Evolutionary conservation across 2,113 vertebrate species (phyloP), one percentile per base, ranked within the genome.

Genomic region (Megaptera novaeangliae): DNA sequence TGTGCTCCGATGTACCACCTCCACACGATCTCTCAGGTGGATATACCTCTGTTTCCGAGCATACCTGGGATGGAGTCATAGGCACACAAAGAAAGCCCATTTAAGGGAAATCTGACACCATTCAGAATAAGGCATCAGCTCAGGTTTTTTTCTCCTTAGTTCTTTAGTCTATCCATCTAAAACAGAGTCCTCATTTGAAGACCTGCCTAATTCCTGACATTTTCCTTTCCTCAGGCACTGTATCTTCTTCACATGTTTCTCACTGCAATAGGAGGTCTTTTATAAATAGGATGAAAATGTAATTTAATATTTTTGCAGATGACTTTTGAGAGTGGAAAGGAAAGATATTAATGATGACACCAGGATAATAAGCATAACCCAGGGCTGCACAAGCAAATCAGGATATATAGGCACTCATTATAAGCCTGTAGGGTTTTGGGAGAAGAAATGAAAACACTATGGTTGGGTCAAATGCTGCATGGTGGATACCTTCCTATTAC

Each of bases 1-100:
- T 49, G 5, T 64, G 6, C 55, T 49, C 31, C 46, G 29, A 0
- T 10, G n/a, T 31, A 39, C 46, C 9, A 46, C 6, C 23, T 52
- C 17, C 39, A 27, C 15, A 2, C 0, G 15, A 21, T 14, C 3
- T 11, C 2, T 69, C 57, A 29, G 13, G 4, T 49, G 41, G 3
- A 34, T 29, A 55, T 11, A 69, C 6, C 34, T 84, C 29, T 66
- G 21, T 57, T 78, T 77, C 44, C 14, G 34, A 49, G 46, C 29
- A 71, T 9, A 74, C 46, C 8, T 77, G 8, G 18, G 61, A n/a
- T 46, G 29, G 36, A 52, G 29, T 39, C 27, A 77, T 23, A 93
- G 29, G 27, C 7, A 44, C 2, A 14, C 11, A n/a, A 63, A n/a
- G 64, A 59, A 86, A 82, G 10, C 5, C 66, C 7, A 9, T 4